phyloP scores from a whole-genome alignment of 2,797 vertebrate species.

The Lithobates sylvaticus region DNA sequence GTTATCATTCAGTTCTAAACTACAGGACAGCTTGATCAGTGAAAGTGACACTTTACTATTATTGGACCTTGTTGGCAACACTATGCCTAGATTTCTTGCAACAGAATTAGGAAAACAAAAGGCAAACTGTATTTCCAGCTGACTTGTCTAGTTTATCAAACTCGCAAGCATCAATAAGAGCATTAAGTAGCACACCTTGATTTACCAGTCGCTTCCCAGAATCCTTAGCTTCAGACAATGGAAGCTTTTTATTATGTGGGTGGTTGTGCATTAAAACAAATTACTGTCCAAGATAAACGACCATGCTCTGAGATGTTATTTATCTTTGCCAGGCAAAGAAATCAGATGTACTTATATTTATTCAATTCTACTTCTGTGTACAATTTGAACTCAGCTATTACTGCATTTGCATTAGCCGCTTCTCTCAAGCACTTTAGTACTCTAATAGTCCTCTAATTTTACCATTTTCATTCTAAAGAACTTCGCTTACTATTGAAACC shows the following conservation, averaged over 20 bases:
- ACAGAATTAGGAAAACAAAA: background rate
- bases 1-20: background rate
- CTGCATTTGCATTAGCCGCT: slow-evolving; percentile 20
- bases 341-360: slow-evolving; percentile 26
- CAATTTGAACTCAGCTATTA: slow-evolving; percentile 21
- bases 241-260: slow-evolving; percentile 35
- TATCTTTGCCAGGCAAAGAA: slow-evolving; percentile 37
- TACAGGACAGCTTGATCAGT: background rate
- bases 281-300: slow-evolving; percentile 42
- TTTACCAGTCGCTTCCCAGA: slow-evolving; percentile 27
- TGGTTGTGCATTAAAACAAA: slow-evolving; percentile 44
- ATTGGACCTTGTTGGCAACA: background rate
- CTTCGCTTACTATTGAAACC: slow-evolving; percentile 33
- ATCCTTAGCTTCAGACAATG: slow-evolving; percentile 14
- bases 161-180: background rate
- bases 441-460: slow-evolving; percentile 40
- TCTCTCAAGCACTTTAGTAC: slow-evolving; percentile 31
- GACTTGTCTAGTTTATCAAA: slow-evolving; percentile 4
- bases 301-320: slow-evolving; percentile 15
- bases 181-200: slow-evolving; percentile 1
- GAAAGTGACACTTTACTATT: background rate
- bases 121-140: background rate
- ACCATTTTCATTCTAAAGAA: slow-evolving; percentile 28
- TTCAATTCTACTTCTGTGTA: slow-evolving; percentile 31
- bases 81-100: background rate